Conservation (phyloP, 2,797 vertebrate species). For the Menidia menidia region DNA sequence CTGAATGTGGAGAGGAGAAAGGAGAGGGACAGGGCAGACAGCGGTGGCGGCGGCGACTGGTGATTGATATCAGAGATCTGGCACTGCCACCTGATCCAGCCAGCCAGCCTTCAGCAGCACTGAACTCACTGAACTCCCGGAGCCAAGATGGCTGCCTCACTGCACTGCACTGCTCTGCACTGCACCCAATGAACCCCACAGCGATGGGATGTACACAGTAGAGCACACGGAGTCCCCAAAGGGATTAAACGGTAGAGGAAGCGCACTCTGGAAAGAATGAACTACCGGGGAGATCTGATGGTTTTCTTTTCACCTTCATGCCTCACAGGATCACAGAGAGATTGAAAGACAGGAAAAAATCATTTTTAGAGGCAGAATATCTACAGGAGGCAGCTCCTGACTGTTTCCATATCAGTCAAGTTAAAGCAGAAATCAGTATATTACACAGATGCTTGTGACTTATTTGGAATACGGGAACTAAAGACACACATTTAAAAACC, state of each 20-base stretch:
- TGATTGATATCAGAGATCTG: conserved; percentile 87
- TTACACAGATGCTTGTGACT: no score
- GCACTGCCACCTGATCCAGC: conserved; percentile 84
- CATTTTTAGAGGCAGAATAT: conserved; percentile 16
- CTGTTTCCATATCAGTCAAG: not conserved
- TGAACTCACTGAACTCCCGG: conserved; percentile 84
- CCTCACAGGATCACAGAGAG: conserved; percentile 10
- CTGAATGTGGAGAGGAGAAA: conserved; percentile 29
- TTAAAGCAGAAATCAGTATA: not conserved
- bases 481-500: no score
- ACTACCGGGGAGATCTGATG: conserved; percentile 17
- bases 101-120: conserved; percentile 78
- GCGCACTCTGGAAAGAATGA: conserved; percentile 10
- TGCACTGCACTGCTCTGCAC: conserved; percentile 80
- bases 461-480: no score
- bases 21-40: conserved; percentile 73
- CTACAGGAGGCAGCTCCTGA: conserved; percentile 13
- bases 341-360: conserved; percentile 15
- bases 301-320: conserved; percentile 7
- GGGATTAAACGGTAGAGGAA: conserved; percentile 19
- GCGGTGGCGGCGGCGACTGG: conserved; percentile 63
- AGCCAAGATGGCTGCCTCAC: conserved; percentile 77
- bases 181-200: conserved; percentile 78
- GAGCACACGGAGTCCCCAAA: conserved; percentile 33
- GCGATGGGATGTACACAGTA: conserved; percentile 50